Evolutionary conservation across 2,888 invertebrate genomes (phyloP), one percentile per base, ranked within the genome.

Genomic region (Hedya salicella): DNA sequence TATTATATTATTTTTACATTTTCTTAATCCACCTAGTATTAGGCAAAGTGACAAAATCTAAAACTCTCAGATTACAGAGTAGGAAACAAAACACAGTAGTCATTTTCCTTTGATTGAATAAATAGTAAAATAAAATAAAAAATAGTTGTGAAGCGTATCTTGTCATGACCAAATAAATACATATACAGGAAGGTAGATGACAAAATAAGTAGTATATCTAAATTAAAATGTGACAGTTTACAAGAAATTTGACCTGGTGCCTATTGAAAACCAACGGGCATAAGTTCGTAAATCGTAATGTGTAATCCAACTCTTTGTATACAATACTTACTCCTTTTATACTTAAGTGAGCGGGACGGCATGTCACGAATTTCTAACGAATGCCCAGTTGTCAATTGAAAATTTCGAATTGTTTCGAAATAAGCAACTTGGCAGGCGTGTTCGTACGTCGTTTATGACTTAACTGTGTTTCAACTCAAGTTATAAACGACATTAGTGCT

Each of bases 1-100:
- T 82, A 86, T 85, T 88, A 89, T 87, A 89, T 85, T 88, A 87
- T 88, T 86, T 90, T 83, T 88, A 87, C 88, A 89, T 77, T 74
- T 76, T 75, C 78, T 75, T 81, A 79, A 84, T 84, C 82, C 80
- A 80, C 83, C 80, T 85, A 82, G 78, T 78, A 74, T 83, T 87
- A 89, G 89, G 88, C 89, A 87, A 87, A 88, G 87, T 90, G 89
- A 90, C 88, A 85, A 87, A 84, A 83, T 74, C 64, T 59, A 64
- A 57, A 61, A 66, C 48, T 25, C 36, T 50, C 50, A 30, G 62
- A 62, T 40, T 68, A 67, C 54, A 68, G 68, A 62, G 42, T 46
- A 39, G 64, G 62, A 68, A 66, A 67, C 32, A 42, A 67, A 64
- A 67, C 64, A 67, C 64, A 60, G 56, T n/a, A 60, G 39, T 40